These are phyloP conservation scores for Ginglymostoma cirratum DNA, from an alignment of 2,113 vertebrate genomes.

Conservation along the genomic window DNA sequence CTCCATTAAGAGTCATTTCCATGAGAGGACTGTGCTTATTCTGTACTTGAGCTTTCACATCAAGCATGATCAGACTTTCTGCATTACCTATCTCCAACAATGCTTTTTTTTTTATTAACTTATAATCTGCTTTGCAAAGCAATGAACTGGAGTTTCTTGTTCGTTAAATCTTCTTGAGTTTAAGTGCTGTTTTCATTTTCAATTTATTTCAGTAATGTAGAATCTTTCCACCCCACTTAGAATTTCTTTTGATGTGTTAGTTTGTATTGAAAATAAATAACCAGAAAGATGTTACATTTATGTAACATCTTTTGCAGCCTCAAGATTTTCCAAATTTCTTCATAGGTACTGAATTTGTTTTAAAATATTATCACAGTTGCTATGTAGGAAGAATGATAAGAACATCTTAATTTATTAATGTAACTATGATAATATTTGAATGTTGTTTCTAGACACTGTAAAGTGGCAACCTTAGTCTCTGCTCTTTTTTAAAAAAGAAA, in stretches of 20 bases:
- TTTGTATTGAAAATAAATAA: neutral
- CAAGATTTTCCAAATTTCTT: neutral
- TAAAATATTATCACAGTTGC: neutral
- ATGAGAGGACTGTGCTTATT: neutral
- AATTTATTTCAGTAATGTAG: neutral
- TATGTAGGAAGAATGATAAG: neutral
- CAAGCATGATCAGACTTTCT: neutral
- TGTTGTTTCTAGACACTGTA: neutral
- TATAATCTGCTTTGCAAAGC: neutral
- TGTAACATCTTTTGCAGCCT: neutral
- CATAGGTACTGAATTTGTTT: neutral
- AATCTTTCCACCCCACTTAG: too few species aligned
- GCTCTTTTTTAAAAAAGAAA: constrained; percentile 32
- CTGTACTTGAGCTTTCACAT: neutral
- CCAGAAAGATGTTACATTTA: neutral
- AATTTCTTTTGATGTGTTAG: neutral
- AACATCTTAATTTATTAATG: neutral
- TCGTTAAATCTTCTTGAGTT: neutral
- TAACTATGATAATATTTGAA: neutral
- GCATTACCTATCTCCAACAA: neutral
- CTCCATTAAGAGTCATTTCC: neutral
- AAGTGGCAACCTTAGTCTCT: neutral
- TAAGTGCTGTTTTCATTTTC: neutral
- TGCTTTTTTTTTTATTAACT: neutral
- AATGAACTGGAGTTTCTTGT: neutral